These are phyloP conservation scores for Campoletis raptor DNA, from an alignment of 2,888 invertebrate genomes.

Conservation along the genomic window DNA sequence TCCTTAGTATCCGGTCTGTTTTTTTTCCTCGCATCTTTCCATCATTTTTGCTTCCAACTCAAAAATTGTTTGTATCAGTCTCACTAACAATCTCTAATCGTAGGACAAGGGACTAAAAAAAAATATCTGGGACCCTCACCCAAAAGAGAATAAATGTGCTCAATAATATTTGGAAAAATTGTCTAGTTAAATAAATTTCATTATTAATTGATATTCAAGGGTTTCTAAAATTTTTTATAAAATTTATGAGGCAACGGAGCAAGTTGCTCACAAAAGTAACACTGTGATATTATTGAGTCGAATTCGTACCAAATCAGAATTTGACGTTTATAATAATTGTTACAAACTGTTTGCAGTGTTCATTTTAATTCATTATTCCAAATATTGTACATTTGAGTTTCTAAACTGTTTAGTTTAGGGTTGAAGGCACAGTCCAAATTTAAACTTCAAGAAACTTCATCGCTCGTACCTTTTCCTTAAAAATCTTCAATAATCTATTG, in stretches of 20 bases:
- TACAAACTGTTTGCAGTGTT: no score
- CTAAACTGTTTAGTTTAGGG: not conserved
- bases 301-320: no score
- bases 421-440: no score
- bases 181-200: not conserved
- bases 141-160: not conserved
- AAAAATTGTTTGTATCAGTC: not conserved
- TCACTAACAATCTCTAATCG: not conserved
- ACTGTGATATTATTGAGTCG: no score
- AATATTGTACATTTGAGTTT: no score
- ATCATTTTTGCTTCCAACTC: not conserved
- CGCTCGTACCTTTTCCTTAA: no score
- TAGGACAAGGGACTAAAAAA: not conserved
- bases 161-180: not conserved
- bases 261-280: no score
- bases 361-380: no score
- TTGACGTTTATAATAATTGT: no score
- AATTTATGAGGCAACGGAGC: not conserved
- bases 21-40: not conserved
- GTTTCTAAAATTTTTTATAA: not conserved
- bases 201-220: not conserved
- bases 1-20: not conserved
- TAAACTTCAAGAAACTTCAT: no score
- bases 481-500: no score
- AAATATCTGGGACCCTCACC: not conserved